phyloP scores from a whole-genome alignment of 2,888 invertebrate genomes.

The Heliconius charithonia region DNA sequence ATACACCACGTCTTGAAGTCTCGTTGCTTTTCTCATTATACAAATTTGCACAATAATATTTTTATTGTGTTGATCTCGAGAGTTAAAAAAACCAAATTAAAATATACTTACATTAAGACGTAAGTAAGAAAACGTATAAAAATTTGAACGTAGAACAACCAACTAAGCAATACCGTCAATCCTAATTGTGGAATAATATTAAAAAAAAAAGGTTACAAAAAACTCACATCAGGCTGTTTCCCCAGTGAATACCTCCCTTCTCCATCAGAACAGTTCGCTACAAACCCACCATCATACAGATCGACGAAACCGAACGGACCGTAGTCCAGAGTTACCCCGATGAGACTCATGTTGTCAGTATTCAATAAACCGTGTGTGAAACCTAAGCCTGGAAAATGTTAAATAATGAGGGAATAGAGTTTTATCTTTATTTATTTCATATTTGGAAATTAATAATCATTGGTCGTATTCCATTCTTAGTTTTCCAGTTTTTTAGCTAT shows the following conservation, averaged over 20 bases:
- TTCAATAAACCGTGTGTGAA: slow-evolving; percentile 87
- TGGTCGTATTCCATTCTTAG: too few species aligned
- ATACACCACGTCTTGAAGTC: too few species aligned
- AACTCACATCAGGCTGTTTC: slow-evolving; percentile 84
- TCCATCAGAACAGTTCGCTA: slow-evolving; percentile 86
- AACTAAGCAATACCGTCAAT: too few species aligned
- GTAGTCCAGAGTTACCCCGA: slow-evolving; percentile 87
- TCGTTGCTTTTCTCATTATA: too few species aligned
- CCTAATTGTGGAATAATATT: too few species aligned
- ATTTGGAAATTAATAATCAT: too few species aligned
- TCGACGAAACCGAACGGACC: slow-evolving; percentile 88
- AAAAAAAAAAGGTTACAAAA: background rate
- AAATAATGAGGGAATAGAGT: background rate
- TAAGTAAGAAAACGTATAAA: too few species aligned
- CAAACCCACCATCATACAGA: slow-evolving; percentile 84
- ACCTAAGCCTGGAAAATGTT: slow-evolving; percentile 65
- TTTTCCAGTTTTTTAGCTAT: too few species aligned
- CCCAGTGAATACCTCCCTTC: slow-evolving; percentile 84
- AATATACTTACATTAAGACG: slow-evolving; percentile 73
- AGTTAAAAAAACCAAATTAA: background rate
- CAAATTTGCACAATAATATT: too few species aligned
- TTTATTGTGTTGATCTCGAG: too few species aligned
- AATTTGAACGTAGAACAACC: too few species aligned
- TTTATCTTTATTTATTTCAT: background rate
- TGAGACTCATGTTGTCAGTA: slow-evolving; percentile 86